These are phyloP conservation scores for Aleadryas rufinucha DNA, from an alignment of 2,113 vertebrate genomes.

Conservation along the genomic window DNA sequence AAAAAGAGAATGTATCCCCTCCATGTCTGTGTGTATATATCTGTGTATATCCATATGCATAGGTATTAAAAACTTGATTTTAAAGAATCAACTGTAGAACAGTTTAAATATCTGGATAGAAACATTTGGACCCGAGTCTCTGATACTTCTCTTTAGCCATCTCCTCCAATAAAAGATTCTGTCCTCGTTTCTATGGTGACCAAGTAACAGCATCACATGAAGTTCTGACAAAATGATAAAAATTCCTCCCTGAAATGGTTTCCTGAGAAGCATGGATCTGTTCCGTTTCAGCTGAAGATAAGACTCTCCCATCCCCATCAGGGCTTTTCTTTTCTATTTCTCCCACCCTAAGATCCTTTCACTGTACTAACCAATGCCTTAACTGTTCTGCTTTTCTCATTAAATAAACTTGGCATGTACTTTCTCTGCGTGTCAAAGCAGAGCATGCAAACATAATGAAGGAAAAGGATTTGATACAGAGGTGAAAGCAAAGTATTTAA, in stretches of 20 bases:
- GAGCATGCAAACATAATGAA: slow-evolving; percentile 1
- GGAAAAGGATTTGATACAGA: neutral
- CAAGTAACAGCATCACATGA: neutral
- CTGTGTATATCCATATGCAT: neutral
- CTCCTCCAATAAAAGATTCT: neutral
- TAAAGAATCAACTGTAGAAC: neutral
- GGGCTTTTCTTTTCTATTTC: neutral
- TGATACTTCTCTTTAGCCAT: neutral
- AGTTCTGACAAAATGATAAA: neutral
- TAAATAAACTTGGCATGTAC: neutral
- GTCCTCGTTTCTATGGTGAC: neutral
- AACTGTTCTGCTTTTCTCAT: slow-evolving; percentile 17
- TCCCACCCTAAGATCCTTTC: neutral
- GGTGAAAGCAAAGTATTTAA: neutral
- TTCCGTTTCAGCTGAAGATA: neutral
- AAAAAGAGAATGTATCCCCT: neutral
- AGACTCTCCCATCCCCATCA: fast-evolving
- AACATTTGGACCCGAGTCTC: neutral
- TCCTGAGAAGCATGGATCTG: neutral
- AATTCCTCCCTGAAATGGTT: neutral
- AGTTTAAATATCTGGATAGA: neutral
- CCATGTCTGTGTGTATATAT: neutral
- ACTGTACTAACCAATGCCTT: neutral
- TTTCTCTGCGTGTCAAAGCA: slow-evolving; percentile 2
- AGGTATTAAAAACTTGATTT: neutral